A percentile compares a stretch with the other conserved stretches of the same genome.
phyloP scores from a whole-genome alignment of 2,113 vertebrate genomes.

The Isichthys henryi region DNA sequence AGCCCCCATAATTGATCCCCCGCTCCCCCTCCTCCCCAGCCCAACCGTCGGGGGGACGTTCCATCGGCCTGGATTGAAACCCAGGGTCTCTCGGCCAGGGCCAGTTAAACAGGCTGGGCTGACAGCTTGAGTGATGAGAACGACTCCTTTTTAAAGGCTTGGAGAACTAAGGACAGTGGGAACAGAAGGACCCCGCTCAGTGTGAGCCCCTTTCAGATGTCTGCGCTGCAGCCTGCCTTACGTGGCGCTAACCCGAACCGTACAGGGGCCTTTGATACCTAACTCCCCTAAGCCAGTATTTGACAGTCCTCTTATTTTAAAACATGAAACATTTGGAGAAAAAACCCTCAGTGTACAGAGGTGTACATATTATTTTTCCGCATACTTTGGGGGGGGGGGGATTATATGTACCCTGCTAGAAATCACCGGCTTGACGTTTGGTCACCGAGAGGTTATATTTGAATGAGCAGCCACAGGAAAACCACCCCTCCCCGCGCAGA shows the following conservation, averaged over 20 bases:
- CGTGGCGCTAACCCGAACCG: not conserved
- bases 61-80: not conserved
- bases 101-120: not conserved
- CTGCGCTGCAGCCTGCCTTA: too few species aligned
- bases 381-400: not conserved
- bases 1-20: not conserved
- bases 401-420: not conserved
- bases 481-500: not conserved
- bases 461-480: not conserved
- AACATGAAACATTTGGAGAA: not conserved
- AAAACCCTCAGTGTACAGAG: not conserved
- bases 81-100: not conserved
- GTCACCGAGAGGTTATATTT: not conserved
- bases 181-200: not conserved
- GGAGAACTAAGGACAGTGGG: not conserved
- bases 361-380: not conserved
- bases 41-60: not conserved
- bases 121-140: constrained; percentile 15
- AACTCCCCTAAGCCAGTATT: not conserved
- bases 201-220: not conserved
- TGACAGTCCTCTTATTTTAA: not conserved
- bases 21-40: not conserved
- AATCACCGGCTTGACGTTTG: not conserved
- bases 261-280: not conserved
- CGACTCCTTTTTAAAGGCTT: not conserved